Evolutionary conservation across 2,113 vertebrate species (phyloP), one percentile per base, ranked within the genome.

Genomic region (Noctilio leporinus): DNA sequence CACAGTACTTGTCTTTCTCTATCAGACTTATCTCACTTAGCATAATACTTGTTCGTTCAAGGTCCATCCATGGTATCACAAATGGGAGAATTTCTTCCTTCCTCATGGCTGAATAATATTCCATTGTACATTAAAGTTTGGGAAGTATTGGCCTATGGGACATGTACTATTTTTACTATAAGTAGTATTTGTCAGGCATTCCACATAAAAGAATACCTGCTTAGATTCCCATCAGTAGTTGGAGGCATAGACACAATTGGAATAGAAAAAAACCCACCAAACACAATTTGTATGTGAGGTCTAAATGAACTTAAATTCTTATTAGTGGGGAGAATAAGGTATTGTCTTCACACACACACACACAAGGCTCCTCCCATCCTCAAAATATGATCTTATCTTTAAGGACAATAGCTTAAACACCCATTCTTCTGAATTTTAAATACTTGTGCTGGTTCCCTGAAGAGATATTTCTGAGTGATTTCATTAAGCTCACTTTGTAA

Each of bases 211-310:
- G 33, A 93, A 90, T 83, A 55, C 40, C 73, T 98, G 85, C 75
- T 94, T 96, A 92, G 95, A 96, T 93, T 89, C 69, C 89, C 89
- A 77, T 95, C 70, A 85, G 93, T 94, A 97, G 38, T 64, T 85
- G 73, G 57, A 89, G n/a, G 51, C 92, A 95, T 6, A 81, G 59
- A 90, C 40, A 91, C 72, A 93, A 93, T 4, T 76, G 12, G 70
- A 90, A 84, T 59, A 86, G 26, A 91, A 73, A 51, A 33, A 69
- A 87, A 40, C 59, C 5, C 59, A 91, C 64, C 33, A 59, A 91
- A 87, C 49, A 91, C 43, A 75, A 94, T 95, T 86, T 51, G 28
- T 89, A 73, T 59, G 49, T 93, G 70, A 90, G 12, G 55, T 86
- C 43, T 90, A 96, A 93, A 69, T 86, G 55, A 94, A 88, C 19